Evolutionary conservation across 2,797 vertebrate genomes (phyloP), one percentile per base, ranked within the genome.

Genomic region (Paedocypris micromegethes): DNA sequence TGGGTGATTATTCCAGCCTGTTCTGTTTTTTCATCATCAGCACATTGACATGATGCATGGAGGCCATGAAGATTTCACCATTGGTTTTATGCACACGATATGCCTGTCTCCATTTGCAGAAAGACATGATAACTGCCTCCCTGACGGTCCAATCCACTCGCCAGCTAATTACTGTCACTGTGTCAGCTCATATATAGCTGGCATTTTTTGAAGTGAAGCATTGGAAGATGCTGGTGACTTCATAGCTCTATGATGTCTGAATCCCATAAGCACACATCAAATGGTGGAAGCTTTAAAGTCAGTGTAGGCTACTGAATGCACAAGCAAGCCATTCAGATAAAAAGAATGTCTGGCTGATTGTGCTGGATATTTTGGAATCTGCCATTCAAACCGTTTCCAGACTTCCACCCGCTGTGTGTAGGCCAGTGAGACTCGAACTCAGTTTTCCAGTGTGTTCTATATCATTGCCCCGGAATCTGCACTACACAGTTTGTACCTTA

Each of bases 151-250:
- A 58, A 66, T 41, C 62, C 71, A 47, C 71, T 67, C 9, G 49
- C 75, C 67, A 54, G 63, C 58, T 76, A 76, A 73, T 76, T 73
- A 70, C 71, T 76, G 58, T 73, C 67, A 70, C 75, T 66, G 50
- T 73, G 71, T 76, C 71, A 73, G 66, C n/a, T n/a, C 58, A 59
- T 50, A 52, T 70, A 63, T 67, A 76, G 67, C 75, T 76, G 71
- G 71, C 53, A 69, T 65, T 52, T 58, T 66, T 70, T 65, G 53
- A 73, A 61, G 62, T 60, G 48, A 68, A 73, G 71, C 58, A 58
- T 73, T 76, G 73, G 67, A 73, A n/a, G n/a, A n/a, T n/a, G n/a
- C 58, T 67, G 64, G 58, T 58, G 53, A 51, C 51, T 66, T 23
- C 52, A 55, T 54, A 64, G 49, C 47, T 23, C 53, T 50, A 41